phyloP scores from a whole-genome alignment of 2,888 invertebrate genomes.

The Heliconius hortense region DNA sequence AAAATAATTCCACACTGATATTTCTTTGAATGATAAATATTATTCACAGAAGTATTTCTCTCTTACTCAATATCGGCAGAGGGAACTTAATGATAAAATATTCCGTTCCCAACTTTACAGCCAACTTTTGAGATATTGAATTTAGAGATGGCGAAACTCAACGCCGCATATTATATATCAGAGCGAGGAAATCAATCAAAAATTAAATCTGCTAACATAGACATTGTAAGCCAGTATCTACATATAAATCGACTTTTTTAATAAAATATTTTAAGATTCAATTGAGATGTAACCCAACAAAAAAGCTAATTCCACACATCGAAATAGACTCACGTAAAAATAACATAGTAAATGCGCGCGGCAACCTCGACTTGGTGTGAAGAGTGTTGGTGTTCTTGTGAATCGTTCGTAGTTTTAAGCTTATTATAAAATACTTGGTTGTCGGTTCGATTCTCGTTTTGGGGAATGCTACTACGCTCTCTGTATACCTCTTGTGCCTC shows the following conservation, averaged over 20 bases:
- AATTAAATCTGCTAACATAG: background rate
- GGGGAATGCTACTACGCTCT: too few relatives aligned
- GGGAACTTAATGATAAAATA: too few relatives aligned
- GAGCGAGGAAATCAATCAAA: background rate
- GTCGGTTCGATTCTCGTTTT: too few relatives aligned
- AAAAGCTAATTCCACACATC: conserved; percentile 27
- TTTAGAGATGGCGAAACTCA: too few relatives aligned
- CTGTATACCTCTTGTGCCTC: too few relatives aligned
- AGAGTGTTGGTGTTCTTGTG: background rate
- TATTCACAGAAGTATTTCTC: too few relatives aligned
- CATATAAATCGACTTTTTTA: background rate
- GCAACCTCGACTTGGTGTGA: conserved; percentile 8
- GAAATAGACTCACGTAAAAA: conserved; percentile 40
- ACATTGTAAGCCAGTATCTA: background rate
- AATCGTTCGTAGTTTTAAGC: background rate
- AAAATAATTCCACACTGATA: background rate
- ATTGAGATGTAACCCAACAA: conserved; percentile 21
- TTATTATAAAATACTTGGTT: background rate
- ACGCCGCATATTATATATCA: too few relatives aligned
- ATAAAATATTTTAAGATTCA: background rate
- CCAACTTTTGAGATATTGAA: too few relatives aligned
- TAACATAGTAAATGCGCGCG: conserved; percentile 38
- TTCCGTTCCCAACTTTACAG: too few relatives aligned
- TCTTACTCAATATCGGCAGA: too few relatives aligned
- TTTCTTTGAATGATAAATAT: too few relatives aligned